phyloP scores from a whole-genome alignment of 2,888 invertebrate species.

The Zele albiditarsus region DNA sequence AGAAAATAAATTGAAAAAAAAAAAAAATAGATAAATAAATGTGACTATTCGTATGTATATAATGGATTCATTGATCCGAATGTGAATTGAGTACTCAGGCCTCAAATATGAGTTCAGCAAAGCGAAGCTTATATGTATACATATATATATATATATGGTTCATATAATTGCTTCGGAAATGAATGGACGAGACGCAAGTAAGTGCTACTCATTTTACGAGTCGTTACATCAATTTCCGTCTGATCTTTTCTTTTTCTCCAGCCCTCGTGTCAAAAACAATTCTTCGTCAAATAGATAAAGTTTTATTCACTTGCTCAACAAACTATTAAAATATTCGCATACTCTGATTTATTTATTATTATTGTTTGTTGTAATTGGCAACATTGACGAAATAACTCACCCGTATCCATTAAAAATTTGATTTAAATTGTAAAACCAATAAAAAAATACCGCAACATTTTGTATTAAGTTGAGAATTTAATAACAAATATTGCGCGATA shows the following conservation, averaged over 20 bases:
- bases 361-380: too few relatives aligned
- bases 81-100: background rate
- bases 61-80: background rate
- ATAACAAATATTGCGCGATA: background rate
- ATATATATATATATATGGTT: slow-evolving; percentile 19
- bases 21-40: background rate
- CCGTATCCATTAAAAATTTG: too few relatives aligned
- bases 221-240: slow-evolving; percentile 18
- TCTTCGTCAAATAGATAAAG: too few relatives aligned
- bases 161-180: slow-evolving; percentile 24
- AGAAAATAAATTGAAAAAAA: background rate
- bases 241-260: background rate
- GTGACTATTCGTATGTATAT: background rate
- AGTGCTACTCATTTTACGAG: slow-evolving; percentile 3
- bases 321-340: too few relatives aligned
- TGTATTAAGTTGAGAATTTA: background rate
- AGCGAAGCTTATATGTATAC: background rate
- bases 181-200: background rate
- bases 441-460: background rate
- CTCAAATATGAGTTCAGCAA: background rate
- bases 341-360: too few relatives aligned
- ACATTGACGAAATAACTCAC: too few relatives aligned
- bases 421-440: background rate
- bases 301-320: too few relatives aligned
- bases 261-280: too few relatives aligned